Evolutionary conservation across 1,140 invertebrate genomes (phyloP).

Genomic region (Apis laboriosa): DNA sequence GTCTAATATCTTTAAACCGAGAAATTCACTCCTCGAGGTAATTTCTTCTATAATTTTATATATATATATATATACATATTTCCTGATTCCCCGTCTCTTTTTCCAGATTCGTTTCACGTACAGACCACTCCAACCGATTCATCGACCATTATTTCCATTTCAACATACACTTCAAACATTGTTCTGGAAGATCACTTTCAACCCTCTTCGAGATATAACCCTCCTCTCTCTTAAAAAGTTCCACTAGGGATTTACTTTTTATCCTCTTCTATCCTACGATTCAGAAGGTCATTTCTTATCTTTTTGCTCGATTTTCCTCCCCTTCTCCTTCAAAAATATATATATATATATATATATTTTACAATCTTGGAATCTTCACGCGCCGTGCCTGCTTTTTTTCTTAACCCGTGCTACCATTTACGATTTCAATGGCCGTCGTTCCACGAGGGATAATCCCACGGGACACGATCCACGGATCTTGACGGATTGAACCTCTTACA

Average conservation of each 20-base stretch:
- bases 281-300: not conserved
- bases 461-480: not conserved
- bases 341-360: not conserved
- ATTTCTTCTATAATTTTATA: no score
- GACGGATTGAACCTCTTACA: not conserved
- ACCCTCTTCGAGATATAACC: not conserved
- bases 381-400: not conserved
- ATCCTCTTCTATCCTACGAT: not conserved
- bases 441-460: not conserved
- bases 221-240: not conserved
- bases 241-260: not conserved
- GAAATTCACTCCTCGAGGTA: not conserved
- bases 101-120: not conserved
- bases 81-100: not conserved
- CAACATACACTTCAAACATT: not conserved
- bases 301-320: not conserved
- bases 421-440: not conserved
- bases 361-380: not conserved
- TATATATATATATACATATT: no score
- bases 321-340: no score
- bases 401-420: not conserved
- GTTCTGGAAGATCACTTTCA: not conserved
- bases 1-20: accelerated
- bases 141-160: not conserved
- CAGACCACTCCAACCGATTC: not conserved